Conservation (phyloP, 2,797 vertebrate genomes). For the Trachurus trachurus region DNA sequence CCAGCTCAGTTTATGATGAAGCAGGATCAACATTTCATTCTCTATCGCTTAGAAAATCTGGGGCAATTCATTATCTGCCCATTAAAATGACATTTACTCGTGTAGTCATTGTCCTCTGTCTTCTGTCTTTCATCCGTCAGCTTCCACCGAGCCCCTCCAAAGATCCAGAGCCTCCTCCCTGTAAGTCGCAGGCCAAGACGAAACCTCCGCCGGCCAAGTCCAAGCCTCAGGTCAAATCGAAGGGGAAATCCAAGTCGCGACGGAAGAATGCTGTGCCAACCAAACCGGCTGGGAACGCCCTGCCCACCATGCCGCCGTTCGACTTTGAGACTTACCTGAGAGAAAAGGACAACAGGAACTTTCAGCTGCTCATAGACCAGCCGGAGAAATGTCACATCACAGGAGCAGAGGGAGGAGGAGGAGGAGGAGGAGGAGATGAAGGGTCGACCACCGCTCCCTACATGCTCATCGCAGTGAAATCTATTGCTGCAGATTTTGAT, state of each 20-base stretch:
- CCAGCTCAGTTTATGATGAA: not conserved
- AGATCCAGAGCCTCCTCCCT: conserved; percentile 46
- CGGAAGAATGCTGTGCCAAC: conserved; percentile 62
- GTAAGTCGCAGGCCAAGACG: conserved; percentile 52
- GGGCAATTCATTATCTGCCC: not conserved
- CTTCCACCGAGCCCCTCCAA: conserved; percentile 37
- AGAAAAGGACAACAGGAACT: conserved; percentile 93
- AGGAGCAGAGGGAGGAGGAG: conserved; percentile 29
- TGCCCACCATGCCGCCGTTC: conserved; percentile 84
- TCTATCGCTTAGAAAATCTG: not conserved
- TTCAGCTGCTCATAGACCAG: conserved; percentile 93
- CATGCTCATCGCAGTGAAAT: conserved; percentile 95
- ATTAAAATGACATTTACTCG: not conserved
- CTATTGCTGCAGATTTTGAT: conserved; percentile 93
- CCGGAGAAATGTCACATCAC: conserved; percentile 89
- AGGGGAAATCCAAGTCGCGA: conserved; percentile 62
- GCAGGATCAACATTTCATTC: no score
- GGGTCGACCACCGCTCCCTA: conserved; percentile 78
- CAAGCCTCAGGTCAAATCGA: conserved; percentile 62
- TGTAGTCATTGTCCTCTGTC: not conserved
- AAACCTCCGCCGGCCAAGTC: conserved; percentile 62
- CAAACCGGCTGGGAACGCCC: conserved; percentile 6
- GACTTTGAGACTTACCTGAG: conserved; percentile 92
- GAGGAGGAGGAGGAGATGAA: conserved; percentile 7
- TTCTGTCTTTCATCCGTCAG: conserved; percentile 27